phyloP scores from a whole-genome alignment of 2,888 invertebrate species.

The Pseudolycoriella hygida region DNA sequence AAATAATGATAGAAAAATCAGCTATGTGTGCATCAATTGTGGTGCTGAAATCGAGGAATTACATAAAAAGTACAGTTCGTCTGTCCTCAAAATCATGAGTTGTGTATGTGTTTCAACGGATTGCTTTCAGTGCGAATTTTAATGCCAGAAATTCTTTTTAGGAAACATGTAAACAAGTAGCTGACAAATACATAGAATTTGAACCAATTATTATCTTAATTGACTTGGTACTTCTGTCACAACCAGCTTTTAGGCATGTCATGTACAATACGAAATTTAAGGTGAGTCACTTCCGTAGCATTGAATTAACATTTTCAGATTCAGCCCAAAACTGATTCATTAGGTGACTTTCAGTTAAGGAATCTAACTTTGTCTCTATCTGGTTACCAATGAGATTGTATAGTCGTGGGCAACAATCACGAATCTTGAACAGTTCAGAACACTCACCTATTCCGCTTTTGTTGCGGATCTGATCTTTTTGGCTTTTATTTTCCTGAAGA shows the following conservation, averaged over 20 bases:
- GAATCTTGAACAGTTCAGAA: no score
- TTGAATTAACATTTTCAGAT: no score
- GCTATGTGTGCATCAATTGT: constrained; percentile 45
- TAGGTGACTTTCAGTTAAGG: no score
- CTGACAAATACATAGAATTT: constrained; percentile 84
- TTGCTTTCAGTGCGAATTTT: not conserved
- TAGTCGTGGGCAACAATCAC: no score
- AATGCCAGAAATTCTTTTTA: constrained; percentile 27
- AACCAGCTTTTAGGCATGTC: constrained; percentile 69
- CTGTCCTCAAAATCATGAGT: constrained; percentile 52
- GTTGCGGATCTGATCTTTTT: no score
- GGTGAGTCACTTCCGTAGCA: no score
- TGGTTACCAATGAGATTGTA: no score
- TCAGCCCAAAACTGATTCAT: no score
- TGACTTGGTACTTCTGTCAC: constrained; percentile 64
- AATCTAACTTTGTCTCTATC: no score
- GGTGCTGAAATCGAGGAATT: constrained; percentile 41
- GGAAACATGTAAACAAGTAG: constrained; percentile 54
- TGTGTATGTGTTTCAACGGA: constrained; percentile 41
- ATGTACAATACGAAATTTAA: constrained; percentile 64
- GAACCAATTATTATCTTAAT: constrained; percentile 76
- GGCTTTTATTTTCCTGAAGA: no score
- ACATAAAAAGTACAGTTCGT: constrained; percentile 49
- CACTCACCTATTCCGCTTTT: no score
- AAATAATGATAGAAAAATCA: not conserved